Conservation (phyloP, 1,140 invertebrate species). For the Danaus melanippus region DNA sequence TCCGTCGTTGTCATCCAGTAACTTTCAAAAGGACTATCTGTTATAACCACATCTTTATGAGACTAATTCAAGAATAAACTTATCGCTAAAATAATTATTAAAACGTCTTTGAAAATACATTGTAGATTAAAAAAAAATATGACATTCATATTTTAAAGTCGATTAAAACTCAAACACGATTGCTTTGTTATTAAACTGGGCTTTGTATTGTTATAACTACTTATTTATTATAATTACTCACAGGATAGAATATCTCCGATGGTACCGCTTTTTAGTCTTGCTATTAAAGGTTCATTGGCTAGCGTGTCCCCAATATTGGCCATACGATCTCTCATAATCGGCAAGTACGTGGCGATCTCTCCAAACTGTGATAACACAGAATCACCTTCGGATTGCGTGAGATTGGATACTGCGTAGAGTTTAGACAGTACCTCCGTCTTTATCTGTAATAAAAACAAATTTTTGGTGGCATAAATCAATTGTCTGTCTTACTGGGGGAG, state of each 20-base stretch:
- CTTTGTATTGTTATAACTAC: no score
- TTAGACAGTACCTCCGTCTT: constrained; percentile 53
- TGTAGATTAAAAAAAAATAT: no score
- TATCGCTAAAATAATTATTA: no score
- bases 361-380: constrained; percentile 58
- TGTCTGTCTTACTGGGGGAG: no score
- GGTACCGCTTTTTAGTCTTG: constrained; percentile 34
- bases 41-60: no score
- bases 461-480: no score
- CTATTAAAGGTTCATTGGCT: constrained; percentile 47
- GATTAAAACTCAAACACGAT: constrained; percentile 1
- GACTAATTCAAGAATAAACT: no score
- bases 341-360: constrained; percentile 60
- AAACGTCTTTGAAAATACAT: no score
- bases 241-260: constrained; percentile 39
- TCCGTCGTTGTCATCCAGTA: no score
- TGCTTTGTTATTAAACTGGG: no score
- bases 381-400: constrained; percentile 66
- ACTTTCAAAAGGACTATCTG: no score
- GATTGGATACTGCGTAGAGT: constrained; percentile 67
- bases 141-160: no score
- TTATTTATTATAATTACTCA: constrained; percentile 22
- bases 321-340: constrained; percentile 51
- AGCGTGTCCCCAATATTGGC: constrained; percentile 33
- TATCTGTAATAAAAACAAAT: constrained; percentile 26